A percentile compares a stretch with the other conserved stretches of the same genome.
Conservation (phyloP, 2,888 invertebrate genomes). For the Idaea dimidiata region DNA sequence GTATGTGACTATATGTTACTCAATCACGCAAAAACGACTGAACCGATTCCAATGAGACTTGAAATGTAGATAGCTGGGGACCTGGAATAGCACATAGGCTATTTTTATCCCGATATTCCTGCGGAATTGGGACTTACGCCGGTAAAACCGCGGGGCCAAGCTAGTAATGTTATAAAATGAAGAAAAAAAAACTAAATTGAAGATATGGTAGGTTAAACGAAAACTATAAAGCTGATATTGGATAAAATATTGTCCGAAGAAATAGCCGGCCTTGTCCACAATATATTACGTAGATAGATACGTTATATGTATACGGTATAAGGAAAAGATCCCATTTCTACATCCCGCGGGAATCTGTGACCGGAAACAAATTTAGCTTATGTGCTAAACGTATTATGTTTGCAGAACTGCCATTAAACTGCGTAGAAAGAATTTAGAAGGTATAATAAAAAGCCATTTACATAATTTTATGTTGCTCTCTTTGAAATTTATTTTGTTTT, state of each 20-base stretch:
- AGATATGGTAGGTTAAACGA: background rate
- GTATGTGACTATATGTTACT: too few species aligned
- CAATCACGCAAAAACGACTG: too few species aligned
- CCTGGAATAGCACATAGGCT: too few species aligned
- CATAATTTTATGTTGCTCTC: background rate
- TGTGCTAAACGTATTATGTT: conserved; percentile 1
- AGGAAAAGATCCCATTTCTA: background rate
- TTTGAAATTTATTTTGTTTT: background rate
- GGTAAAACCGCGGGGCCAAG: background rate
- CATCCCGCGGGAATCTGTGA: conserved; percentile 2
- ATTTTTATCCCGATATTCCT: too few species aligned
- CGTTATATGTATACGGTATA: background rate
- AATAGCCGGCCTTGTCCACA: background rate
- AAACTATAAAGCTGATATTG: background rate
- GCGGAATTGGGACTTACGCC: background rate
- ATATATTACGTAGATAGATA: background rate
- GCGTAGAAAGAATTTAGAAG: background rate
- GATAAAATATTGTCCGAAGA: background rate
- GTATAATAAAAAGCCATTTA: background rate
- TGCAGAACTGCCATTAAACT: conserved; percentile 1
- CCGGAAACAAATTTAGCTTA: conserved; percentile 1
- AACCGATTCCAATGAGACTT: too few species aligned
- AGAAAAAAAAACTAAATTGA: background rate
- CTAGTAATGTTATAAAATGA: background rate
- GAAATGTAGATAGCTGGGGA: too few species aligned